These are phyloP conservation scores for Drosophila lowei DNA, from an alignment of 1,140 invertebrate genomes.

Conservation along the genomic window DNA sequence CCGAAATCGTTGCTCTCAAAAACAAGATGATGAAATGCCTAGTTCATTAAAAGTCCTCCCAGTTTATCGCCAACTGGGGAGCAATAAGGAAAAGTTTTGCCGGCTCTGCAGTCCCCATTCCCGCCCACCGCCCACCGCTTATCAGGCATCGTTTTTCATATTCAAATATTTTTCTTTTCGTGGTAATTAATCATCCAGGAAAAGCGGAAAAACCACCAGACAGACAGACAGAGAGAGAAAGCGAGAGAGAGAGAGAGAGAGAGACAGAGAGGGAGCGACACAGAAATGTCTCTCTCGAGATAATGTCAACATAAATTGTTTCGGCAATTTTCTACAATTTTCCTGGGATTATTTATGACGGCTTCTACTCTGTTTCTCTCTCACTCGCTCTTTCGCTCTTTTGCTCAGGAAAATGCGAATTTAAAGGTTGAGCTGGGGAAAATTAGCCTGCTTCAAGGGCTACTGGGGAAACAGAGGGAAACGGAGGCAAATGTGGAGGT, in stretches of 20 bases:
- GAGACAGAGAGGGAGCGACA: constrained; percentile 22
- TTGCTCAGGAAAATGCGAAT: constrained; percentile 22
- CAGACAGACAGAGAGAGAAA: constrained; percentile 6
- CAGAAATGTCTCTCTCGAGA: constrained; percentile 77
- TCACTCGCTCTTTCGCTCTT: background rate
- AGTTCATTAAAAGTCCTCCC: constrained; percentile 60
- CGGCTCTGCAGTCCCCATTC: background rate
- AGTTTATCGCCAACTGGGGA: constrained; percentile 71
- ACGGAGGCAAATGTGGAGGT: background rate
- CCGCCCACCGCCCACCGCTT: constrained; percentile 48
- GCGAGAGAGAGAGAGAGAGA: constrained; percentile 15
- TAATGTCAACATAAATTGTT: constrained; percentile 81
- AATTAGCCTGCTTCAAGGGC: constrained; percentile 47
- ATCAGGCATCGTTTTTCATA: constrained; percentile 71
- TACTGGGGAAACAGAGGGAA: background rate
- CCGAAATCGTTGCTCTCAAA: constrained; percentile 9
- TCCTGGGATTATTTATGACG: constrained; percentile 70
- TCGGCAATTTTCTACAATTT: constrained; percentile 77
- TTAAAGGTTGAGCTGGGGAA: constrained; percentile 39
- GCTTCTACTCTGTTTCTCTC: constrained; percentile 16
- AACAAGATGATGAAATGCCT: constrained; percentile 63
- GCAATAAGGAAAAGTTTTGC: constrained; percentile 62
- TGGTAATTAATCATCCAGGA: constrained; percentile 71
- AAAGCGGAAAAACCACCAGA: constrained; percentile 8
- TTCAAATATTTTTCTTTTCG: constrained; percentile 61